These are phyloP conservation scores for Lasiurus cinereus DNA, from an alignment of 2,113 vertebrate species.

Conservation along the genomic window DNA sequence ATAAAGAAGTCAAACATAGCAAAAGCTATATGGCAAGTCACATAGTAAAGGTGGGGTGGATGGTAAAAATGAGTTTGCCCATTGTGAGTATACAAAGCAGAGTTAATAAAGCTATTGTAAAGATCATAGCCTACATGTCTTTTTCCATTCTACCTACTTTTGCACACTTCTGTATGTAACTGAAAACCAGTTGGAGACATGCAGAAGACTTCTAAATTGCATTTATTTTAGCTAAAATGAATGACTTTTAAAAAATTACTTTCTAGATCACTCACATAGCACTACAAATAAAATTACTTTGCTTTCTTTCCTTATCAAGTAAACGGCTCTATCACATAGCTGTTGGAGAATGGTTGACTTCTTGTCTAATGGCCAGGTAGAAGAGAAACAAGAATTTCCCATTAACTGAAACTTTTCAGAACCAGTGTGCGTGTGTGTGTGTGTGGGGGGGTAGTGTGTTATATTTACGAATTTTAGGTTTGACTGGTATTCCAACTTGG, in stretches of 20 bases:
- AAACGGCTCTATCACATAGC: neutral
- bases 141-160: neutral
- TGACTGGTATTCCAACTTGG: neutral
- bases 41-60: neutral
- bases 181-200: neutral
- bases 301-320: slow-evolving; percentile 8
- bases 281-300: neutral
- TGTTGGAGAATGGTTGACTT: neutral
- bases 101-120: neutral
- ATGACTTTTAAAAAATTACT: neutral
- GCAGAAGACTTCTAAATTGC: neutral
- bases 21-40: slow-evolving; percentile 6
- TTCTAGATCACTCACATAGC: neutral
- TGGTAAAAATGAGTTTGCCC: neutral
- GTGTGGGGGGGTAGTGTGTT: neutral
- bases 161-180: neutral
- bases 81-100: neutral
- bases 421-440: neutral
- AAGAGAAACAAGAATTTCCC: neutral
- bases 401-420: neutral
- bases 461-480: neutral
- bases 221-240: slow-evolving; percentile 47
- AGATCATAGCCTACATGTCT: neutral
- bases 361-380: neutral
- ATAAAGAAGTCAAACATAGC: neutral